These are phyloP conservation scores for Anguilla rostrata DNA, from an alignment of 2,113 vertebrate species.

Conservation along the genomic window DNA sequence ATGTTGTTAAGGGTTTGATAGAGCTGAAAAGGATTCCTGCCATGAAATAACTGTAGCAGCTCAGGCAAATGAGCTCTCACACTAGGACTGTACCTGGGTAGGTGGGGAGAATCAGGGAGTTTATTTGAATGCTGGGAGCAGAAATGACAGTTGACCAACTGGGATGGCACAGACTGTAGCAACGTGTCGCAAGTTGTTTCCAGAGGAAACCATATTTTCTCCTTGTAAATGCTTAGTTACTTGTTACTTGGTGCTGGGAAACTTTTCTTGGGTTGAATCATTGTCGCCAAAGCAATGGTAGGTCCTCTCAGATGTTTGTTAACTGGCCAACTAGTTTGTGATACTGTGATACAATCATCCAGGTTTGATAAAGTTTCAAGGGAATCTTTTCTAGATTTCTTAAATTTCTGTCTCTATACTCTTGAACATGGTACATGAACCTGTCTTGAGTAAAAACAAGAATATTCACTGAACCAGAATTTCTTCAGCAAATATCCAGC, in stretches of 20 bases:
- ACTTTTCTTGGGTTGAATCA: neutral
- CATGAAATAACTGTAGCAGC: neutral
- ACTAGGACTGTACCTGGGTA: neutral
- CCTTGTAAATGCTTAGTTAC: neutral
- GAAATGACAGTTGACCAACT: neutral
- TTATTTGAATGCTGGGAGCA: neutral
- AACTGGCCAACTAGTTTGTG: neutral
- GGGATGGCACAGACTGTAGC: neutral
- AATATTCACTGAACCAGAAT: neutral
- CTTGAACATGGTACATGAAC: too few species aligned
- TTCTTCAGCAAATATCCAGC: neutral
- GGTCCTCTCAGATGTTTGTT: neutral
- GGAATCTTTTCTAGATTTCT: too few species aligned
- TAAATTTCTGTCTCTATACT: too few species aligned
- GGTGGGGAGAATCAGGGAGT: neutral
- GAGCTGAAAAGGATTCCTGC: neutral
- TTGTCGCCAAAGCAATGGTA: neutral
- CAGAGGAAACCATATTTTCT: neutral
- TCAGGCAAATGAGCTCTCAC: neutral
- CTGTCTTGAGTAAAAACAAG: too few species aligned
- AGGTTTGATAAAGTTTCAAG: neutral
- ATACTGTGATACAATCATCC: neutral
- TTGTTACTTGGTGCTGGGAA: neutral
- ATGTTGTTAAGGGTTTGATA: neutral
- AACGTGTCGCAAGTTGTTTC: neutral